Base-by-base conservation (phyloP, 2,113 vertebrate species). In the Oostethus manadensis region DNA sequence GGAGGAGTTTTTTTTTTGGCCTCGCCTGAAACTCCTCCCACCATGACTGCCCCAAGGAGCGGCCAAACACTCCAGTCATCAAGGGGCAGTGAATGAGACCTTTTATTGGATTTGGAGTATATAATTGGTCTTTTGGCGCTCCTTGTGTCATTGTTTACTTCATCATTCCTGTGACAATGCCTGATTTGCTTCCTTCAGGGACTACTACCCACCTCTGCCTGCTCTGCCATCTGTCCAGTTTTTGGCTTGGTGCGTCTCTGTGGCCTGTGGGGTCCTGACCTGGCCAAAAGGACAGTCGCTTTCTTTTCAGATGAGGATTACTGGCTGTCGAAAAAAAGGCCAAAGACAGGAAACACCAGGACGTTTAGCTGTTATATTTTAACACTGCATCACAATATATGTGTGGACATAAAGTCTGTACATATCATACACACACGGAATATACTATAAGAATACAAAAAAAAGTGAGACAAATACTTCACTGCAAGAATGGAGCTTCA, bases 171-270 rank as follows among this genome's bases (percentile, higher is more conserved):
- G 47, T 58, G 66, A 75, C 68, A 68, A 45, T 69, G 71, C 90
- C 89, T 93, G 90, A 93, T 92, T 89, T 88, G 77, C 77, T 81
- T 89, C 88, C 91, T 87, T 88, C 76, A 56, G 90, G 89, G 87
- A 86, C 70, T 63, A 21, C 69, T 60, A 57, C 58, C 63, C 59
- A 49, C 60, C 61, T 76, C 45, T 5, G 66, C 5, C 56, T 45
- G 78, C 80, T 64, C 63, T 75, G 67, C 88, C 88, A 88, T 89
- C 89, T 90, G 88, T 68, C 64, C 46, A 49, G n/a, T 33, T 58
- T 68, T 64, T 33, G 64, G 64, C 51, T 62, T 43, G 51, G 17
- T 35, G 46, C 62, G 57, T 44, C 35, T 58, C 18, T 69, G 20
- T 78, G 83, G 71, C 70, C 68, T 69, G 26, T 1, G 43, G 29